phyloP scores from a whole-genome alignment of 2,797 vertebrate species.

The Tenualosa thibaudeaui region DNA sequence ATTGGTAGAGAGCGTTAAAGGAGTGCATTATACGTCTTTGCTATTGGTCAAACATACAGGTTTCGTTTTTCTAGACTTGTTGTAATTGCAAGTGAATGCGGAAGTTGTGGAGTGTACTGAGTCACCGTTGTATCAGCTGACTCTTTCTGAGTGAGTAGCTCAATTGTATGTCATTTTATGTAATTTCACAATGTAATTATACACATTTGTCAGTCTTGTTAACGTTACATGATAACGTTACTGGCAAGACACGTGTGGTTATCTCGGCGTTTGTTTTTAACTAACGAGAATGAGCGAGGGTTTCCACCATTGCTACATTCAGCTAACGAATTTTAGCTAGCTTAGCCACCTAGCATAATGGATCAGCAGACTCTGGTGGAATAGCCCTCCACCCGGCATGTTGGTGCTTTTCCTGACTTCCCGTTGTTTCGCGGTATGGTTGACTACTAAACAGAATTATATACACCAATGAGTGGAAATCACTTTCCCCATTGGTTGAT shows the following conservation, averaged over 20 bases:
- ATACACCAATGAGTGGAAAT: not conserved
- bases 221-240: not conserved
- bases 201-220: not conserved
- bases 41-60: slow-evolving; percentile 52
- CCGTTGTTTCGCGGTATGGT: not conserved
- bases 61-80: slow-evolving; percentile 58
- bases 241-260: not conserved
- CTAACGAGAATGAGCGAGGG: not conserved
- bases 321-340: slow-evolving; percentile 1
- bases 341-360: not conserved
- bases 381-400: not conserved
- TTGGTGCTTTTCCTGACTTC: not conserved
- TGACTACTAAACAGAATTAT: not conserved
- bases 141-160: slow-evolving; percentile 84
- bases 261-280: not conserved
- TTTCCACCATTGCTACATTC: not conserved
- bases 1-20: not conserved
- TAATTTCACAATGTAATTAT: slow-evolving; percentile 20
- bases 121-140: slow-evolving; percentile 85
- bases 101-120: slow-evolving; percentile 80
- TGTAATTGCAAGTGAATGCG: slow-evolving; percentile 74
- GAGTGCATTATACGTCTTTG: not conserved
- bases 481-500: not conserved
- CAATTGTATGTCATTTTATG: slow-evolving; percentile 61
- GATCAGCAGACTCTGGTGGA: not conserved